These are phyloP conservation scores for Lepus americanus DNA, from an alignment of 2,113 vertebrate genomes.

Conservation along the genomic window DNA sequence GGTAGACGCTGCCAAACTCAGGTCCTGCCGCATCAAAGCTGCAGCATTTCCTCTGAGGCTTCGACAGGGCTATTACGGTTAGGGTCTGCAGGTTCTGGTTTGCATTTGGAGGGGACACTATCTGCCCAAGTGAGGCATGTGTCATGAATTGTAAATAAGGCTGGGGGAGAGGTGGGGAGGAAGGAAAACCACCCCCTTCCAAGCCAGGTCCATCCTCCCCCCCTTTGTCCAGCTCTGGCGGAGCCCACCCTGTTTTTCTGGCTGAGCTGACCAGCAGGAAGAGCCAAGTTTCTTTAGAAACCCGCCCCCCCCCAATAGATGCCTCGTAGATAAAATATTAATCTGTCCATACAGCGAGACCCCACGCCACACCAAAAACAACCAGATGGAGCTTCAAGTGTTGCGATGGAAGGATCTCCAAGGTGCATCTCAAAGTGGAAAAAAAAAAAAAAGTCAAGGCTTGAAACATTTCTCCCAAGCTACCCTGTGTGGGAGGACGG, in stretches of 20 bases:
- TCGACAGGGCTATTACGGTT: constrained; percentile 53
- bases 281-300: constrained; percentile 18
- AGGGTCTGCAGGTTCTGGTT: constrained; percentile 73
- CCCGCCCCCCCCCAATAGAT: not conserved
- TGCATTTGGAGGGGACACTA: constrained; percentile 69
- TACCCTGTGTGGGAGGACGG: not conserved
- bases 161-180: constrained; percentile 41
- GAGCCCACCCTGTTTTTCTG: constrained; percentile 32
- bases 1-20: constrained; percentile 58
- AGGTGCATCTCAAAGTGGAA: not conserved
- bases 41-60: constrained; percentile 65
- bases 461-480: not conserved
- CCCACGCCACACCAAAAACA: not conserved
- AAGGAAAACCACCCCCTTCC: not conserved
- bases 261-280: constrained; percentile 35
- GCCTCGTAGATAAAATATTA: constrained; percentile 34
- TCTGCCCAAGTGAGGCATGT: constrained; percentile 63
- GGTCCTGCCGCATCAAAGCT: constrained; percentile 69
- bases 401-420: not conserved
- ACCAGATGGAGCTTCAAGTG: not conserved
- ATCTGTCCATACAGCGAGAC: not conserved
- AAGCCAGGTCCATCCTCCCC: not conserved
- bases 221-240: not conserved
- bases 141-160: constrained; percentile 73
- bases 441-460: not conserved